phyloP scores from a whole-genome alignment of 2,797 vertebrate species.

The Steatocranus sp. region DNA sequence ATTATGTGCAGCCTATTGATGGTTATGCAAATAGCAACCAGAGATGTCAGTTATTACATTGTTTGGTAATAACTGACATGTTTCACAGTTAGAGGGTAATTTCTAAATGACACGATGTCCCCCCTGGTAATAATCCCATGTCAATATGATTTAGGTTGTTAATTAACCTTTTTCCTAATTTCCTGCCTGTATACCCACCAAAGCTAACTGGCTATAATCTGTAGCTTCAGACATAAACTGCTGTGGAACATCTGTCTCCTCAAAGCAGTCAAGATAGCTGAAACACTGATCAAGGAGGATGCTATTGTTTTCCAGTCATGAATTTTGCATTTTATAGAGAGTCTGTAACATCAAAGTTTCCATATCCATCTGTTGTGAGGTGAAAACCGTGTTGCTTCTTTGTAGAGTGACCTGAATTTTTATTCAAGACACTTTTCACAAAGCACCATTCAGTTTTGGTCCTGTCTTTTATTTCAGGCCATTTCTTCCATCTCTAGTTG shows the following conservation, averaged over 20 bases:
- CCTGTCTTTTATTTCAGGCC: neutral
- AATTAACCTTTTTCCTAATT: neutral
- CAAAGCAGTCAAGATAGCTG: neutral
- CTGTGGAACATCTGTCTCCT: neutral
- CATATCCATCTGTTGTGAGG: neutral
- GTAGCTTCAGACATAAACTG: neutral
- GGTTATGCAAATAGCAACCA: neutral
- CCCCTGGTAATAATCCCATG: neutral
- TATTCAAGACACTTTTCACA: neutral
- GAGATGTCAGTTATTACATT: neutral
- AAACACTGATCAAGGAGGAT: neutral
- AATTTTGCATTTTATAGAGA: neutral
- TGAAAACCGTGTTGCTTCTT: neutral
- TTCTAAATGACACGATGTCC: neutral
- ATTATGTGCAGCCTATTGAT: neutral
- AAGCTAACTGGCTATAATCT: neutral
- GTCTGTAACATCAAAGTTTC: neutral
- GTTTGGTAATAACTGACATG: neutral
- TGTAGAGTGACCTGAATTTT: neutral
- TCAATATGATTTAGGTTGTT: neutral
- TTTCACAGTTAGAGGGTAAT: neutral
- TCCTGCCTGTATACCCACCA: neutral
- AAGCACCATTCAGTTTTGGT: neutral
- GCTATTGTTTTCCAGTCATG: neutral
- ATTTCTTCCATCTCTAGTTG: neutral